phyloP scores from a whole-genome alignment of 1,140 invertebrate genomes.

The Brachionus paranguensis region DNA sequence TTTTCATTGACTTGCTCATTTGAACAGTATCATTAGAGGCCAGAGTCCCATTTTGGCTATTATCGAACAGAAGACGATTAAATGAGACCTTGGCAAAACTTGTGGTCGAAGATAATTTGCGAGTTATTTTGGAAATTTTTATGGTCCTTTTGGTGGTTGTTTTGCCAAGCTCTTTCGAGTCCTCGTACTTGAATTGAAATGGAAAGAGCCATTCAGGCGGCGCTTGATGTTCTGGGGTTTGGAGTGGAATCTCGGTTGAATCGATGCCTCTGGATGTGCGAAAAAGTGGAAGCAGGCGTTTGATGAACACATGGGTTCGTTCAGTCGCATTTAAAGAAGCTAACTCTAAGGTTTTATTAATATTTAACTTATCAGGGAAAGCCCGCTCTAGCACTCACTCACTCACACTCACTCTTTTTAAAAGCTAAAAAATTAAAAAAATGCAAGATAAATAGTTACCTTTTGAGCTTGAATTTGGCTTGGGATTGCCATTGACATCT shows the following conservation, averaged over 20 bases:
- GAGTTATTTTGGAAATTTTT: conserved; percentile 7
- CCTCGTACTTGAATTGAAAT: conserved; percentile 28
- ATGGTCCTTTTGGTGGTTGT: not conserved
- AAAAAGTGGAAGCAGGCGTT: not conserved
- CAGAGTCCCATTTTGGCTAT: not conserved
- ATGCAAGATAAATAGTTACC: not conserved
- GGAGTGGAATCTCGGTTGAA: not conserved
- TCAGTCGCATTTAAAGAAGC: not conserved
- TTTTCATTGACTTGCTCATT: not conserved
- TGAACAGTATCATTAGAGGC: not conserved
- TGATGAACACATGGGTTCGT: not conserved
- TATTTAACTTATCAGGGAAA: not conserved
- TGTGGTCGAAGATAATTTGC: not conserved
- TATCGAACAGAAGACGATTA: not conserved
- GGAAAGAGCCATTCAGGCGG: conserved; percentile 33
- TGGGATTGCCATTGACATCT: not conserved
- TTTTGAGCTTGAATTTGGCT: not conserved
- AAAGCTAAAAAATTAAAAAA: not conserved
- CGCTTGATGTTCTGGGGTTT: not conserved
- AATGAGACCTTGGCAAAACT: not conserved
- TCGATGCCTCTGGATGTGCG: not conserved
- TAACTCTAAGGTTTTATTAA: not conserved
- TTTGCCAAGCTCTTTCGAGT: not conserved
- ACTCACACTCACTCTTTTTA: not conserved
- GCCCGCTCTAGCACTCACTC: not conserved